Evolutionary conservation across 2,888 invertebrate species (phyloP).

Genomic region (Bimastos eiseni): DNA sequence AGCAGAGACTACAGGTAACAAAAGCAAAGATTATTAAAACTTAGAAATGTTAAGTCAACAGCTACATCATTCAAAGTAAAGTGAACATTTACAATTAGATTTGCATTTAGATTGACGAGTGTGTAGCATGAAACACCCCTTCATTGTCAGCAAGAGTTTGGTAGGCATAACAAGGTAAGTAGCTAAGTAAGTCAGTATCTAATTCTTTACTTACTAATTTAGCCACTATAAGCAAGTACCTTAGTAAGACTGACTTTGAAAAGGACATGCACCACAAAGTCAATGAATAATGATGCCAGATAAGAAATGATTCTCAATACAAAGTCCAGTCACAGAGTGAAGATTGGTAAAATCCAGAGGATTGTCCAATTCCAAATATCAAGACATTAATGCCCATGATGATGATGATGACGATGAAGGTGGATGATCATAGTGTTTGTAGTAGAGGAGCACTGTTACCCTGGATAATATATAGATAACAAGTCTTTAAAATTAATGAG

Average conservation of each 20-base stretch:
- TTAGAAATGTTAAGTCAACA: not conserved
- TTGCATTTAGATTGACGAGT: not conserved
- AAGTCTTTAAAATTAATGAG: slow-evolving; percentile 1
- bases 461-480: not conserved
- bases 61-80: too few relatives aligned
- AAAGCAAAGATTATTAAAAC: not conserved
- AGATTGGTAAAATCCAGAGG: not conserved
- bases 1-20: not conserved
- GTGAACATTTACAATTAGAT: too few relatives aligned
- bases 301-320: not conserved
- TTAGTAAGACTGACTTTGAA: not conserved
- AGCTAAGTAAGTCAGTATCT: too few relatives aligned
- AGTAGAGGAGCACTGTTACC: not conserved
- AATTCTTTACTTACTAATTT: too few relatives aligned
- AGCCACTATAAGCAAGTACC: too few relatives aligned
- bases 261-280: not conserved
- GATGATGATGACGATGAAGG: not conserved
- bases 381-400: not conserved
- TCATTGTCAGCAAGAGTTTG: not conserved
- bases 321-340: not conserved
- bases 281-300: not conserved
- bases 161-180: not conserved
- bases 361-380: not conserved
- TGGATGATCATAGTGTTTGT: not conserved
- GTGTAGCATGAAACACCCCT: not conserved